These are phyloP conservation scores for Phyllotreta striolata DNA, from an alignment of 2,888 invertebrate genomes.

Conservation along the genomic window DNA sequence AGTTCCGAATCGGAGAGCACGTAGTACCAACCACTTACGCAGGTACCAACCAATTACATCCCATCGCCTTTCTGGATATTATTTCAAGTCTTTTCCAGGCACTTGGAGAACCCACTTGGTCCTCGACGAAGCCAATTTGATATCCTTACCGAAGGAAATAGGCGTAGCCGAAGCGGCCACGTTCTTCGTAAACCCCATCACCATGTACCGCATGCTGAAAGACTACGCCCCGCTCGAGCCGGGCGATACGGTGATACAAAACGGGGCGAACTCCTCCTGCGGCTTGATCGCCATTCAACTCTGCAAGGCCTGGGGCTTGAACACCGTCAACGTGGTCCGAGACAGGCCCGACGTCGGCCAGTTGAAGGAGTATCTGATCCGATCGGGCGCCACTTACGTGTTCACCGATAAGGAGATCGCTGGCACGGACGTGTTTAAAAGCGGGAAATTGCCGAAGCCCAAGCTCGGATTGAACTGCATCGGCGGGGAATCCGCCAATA, in stretches of 20 bases:
- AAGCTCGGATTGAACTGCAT: constrained; percentile 92
- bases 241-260: constrained; percentile 91
- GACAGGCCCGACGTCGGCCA: constrained; percentile 75
- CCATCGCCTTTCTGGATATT: background rate
- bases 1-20: constrained; percentile 75
- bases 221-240: constrained; percentile 79
- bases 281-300: constrained; percentile 94
- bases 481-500: constrained; percentile 87
- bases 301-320: constrained; percentile 77
- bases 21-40: constrained; percentile 79
- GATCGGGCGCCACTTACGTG: constrained; percentile 80
- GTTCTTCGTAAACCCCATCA: constrained; percentile 92
- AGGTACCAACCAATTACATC: constrained; percentile 9
- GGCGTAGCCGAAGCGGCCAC: constrained; percentile 86
- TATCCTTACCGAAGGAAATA: constrained; percentile 75
- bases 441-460: constrained; percentile 68
- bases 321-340: constrained; percentile 86
- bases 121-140: constrained; percentile 62
- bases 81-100: constrained; percentile 65
- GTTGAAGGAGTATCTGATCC: constrained; percentile 70
- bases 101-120: constrained; percentile 85
- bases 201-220: constrained; percentile 94
- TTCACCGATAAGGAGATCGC: constrained; percentile 84
- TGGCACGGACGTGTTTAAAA: constrained; percentile 69
- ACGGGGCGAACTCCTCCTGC: constrained; percentile 94